Evolutionary conservation across 2,888 invertebrate genomes (phyloP).

Genomic region (Coelopa pilipes): DNA sequence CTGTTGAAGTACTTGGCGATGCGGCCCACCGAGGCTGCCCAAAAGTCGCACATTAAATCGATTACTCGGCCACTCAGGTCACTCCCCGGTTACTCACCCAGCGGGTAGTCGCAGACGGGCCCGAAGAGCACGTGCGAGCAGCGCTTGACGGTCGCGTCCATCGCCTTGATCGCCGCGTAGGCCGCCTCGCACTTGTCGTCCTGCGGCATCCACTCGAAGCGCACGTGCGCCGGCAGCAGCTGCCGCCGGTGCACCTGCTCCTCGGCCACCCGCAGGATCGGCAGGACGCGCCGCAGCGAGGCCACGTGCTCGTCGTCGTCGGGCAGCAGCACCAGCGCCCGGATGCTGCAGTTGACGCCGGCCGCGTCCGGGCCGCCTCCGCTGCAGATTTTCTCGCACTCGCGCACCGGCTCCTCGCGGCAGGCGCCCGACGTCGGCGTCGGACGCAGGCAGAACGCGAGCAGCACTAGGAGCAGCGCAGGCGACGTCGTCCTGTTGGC

Average conservation of each 20-base stretch:
- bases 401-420: slow-evolving; percentile 56
- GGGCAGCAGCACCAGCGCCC: slow-evolving; percentile 76
- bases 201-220: slow-evolving; percentile 72
- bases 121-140: slow-evolving; percentile 84
- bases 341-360: slow-evolving; percentile 70
- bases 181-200: slow-evolving; percentile 82
- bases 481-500: too few relatives aligned
- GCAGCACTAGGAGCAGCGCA: neutral
- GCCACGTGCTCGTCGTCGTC: slow-evolving; percentile 70
- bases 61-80: neutral
- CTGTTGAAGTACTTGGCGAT: slow-evolving; percentile 81
- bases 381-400: slow-evolving; percentile 60
- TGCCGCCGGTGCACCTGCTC: slow-evolving; percentile 68
- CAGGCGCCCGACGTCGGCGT: slow-evolving; percentile 43
- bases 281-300: slow-evolving; percentile 72
- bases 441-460: slow-evolving; percentile 16
- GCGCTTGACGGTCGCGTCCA: slow-evolving; percentile 76
- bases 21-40: slow-evolving; percentile 78
- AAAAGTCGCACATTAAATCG: neutral
- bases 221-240: slow-evolving; percentile 71
- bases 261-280: slow-evolving; percentile 74
- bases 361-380: neutral
- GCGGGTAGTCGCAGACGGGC: slow-evolving; percentile 82
- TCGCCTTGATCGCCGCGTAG: slow-evolving; percentile 77
- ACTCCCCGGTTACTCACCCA: slow-evolving; percentile 73